phyloP scores from a whole-genome alignment of 2,888 invertebrate species.

The Chelonus formosanus region DNA sequence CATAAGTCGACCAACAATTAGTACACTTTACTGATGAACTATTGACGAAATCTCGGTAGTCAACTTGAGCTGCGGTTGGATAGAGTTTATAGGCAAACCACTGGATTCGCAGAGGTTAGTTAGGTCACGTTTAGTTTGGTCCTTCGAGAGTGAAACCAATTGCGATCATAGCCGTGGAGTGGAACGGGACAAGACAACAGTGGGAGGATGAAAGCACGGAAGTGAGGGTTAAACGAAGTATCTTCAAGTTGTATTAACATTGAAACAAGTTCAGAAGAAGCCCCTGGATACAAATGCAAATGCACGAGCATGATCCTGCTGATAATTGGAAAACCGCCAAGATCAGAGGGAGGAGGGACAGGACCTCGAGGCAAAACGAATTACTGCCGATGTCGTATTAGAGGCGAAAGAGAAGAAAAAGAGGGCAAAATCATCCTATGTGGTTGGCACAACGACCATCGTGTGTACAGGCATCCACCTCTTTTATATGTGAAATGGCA shows the following conservation, averaged over 20 bases:
- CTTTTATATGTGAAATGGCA: constrained; percentile 24
- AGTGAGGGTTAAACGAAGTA: not conserved
- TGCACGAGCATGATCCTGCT: constrained; percentile 42
- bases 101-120: constrained; percentile 18
- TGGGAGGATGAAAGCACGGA: not conserved
- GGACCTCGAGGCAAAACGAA: constrained; percentile 24
- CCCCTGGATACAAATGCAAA: constrained; percentile 44
- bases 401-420: not conserved
- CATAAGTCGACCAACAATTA: constrained; percentile 2
- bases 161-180: constrained; percentile 13
- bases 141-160: constrained; percentile 32
- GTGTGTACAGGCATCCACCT: constrained; percentile 12
- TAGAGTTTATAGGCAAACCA: constrained; percentile 22
- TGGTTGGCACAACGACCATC: constrained; percentile 19
- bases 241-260: constrained; percentile 44
- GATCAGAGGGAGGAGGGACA: constrained; percentile 19
- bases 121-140: constrained; percentile 32
- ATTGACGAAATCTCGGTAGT: constrained; percentile 29
- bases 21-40: constrained; percentile 5
- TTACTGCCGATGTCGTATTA: constrained; percentile 24
- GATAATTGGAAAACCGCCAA: constrained; percentile 51
- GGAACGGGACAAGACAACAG: not conserved
- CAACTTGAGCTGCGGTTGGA: constrained; percentile 28
- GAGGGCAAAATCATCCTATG: constrained; percentile 10
- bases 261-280: constrained; percentile 45